phyloP scores from a whole-genome alignment of 1,140 invertebrate genomes.

The Tachypleus tridentatus region DNA sequence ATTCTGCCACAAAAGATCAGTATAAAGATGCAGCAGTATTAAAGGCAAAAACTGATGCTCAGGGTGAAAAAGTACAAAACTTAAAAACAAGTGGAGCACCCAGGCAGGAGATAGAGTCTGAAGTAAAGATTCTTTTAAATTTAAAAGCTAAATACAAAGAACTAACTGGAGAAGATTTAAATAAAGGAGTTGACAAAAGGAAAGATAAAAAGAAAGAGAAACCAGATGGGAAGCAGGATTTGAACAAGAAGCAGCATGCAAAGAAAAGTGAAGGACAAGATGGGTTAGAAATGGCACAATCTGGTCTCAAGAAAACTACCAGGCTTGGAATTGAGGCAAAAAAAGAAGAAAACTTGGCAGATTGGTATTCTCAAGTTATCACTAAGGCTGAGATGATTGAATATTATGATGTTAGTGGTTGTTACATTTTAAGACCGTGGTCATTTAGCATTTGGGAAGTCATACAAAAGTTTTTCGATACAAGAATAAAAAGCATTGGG shows the following conservation, averaged over 20 bases:
- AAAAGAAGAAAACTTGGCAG: conserved; percentile 85
- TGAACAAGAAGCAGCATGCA: conserved; percentile 25
- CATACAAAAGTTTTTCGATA: conserved; percentile 81
- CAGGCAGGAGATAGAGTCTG: conserved; percentile 48
- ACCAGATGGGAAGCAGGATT: conserved; percentile 11
- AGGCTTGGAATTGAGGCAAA: conserved; percentile 82
- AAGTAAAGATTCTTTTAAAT: conserved; percentile 56
- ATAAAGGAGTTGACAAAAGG: not conserved
- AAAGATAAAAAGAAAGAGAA: conserved; percentile 22
- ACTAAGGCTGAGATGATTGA: conserved; percentile 98
- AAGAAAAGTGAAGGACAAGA: conserved; percentile 11
- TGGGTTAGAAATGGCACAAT: conserved; percentile 12
- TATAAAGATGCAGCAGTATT: too few relatives aligned
- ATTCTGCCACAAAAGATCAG: too few relatives aligned
- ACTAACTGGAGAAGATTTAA: conserved; percentile 34
- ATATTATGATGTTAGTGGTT: conserved; percentile 98
- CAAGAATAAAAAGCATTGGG: conserved; percentile 78
- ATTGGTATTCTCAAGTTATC: conserved; percentile 98
- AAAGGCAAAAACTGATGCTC: conserved; percentile 31
- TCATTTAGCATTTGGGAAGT: conserved; percentile 91
- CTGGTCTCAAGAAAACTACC: conserved; percentile 63
- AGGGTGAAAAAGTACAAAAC: conserved; percentile 39
- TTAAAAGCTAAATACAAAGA: conserved; percentile 70
- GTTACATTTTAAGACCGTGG: conserved; percentile 96
- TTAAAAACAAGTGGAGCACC: conserved; percentile 48